Percentiles rank a stretch among this genome's conserved stretches.
Evolutionary conservation across 2,888 invertebrate species (phyloP).

Genomic region (Psylliodes chrysocephalus): DNA sequence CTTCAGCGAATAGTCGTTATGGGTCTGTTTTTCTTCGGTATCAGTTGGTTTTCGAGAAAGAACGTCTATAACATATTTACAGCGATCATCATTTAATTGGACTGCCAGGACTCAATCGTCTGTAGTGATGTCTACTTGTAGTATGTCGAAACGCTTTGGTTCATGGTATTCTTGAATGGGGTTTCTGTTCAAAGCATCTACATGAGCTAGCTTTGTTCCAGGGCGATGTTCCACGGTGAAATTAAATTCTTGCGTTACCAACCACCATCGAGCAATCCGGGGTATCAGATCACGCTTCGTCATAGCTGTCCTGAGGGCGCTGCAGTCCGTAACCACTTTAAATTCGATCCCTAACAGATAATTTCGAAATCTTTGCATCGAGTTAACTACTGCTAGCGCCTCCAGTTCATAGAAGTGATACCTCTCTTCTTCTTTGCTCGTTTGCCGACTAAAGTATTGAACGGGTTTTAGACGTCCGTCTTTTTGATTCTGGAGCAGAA

Average conservation of each 20-base stretch:
- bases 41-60: conserved; percentile 18
- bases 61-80: conserved; percentile 21
- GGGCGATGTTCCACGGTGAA: conserved; percentile 38
- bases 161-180: conserved; percentile 35
- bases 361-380: conserved; percentile 43
- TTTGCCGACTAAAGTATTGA: too few relatives aligned
- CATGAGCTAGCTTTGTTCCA: conserved; percentile 37
- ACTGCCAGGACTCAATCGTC: conserved; percentile 38
- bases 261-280: conserved; percentile 52
- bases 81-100: conserved; percentile 34
- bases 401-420: conserved; percentile 48
- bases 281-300: conserved; percentile 52
- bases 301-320: conserved; percentile 41
- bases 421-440: conserved; percentile 38
- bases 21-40: conserved; percentile 22
- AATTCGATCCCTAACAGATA: conserved; percentile 37
- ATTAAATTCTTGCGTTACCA: conserved; percentile 45
- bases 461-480: too few relatives aligned
- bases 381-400: conserved; percentile 48
- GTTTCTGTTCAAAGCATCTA: conserved; percentile 42
- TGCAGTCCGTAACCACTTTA: conserved; percentile 47
- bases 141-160: conserved; percentile 46
- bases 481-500: too few relatives aligned
- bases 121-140: conserved; percentile 20
- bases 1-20: conserved; percentile 24